Conservation (phyloP, 2,888 invertebrate genomes). For the Volucella inanis region DNA sequence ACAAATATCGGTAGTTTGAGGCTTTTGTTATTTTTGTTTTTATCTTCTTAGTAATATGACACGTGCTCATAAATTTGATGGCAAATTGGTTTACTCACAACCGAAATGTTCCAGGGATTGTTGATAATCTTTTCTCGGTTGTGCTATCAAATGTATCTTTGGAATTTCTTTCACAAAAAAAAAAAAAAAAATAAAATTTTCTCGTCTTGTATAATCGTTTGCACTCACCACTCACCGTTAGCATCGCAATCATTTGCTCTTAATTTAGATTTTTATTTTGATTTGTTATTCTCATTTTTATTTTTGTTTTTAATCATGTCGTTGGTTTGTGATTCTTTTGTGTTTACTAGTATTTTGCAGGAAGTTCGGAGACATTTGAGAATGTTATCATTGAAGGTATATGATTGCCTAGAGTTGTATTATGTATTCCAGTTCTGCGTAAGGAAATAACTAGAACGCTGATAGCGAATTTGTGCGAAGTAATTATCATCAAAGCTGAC, state of each 20-base stretch:
- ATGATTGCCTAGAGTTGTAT: too few species aligned
- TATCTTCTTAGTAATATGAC: constrained; percentile 28
- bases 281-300: neutral
- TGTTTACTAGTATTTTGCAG: neutral
- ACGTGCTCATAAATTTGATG: constrained; percentile 26
- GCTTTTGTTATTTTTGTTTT: constrained; percentile 17
- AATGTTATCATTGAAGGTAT: too few species aligned
- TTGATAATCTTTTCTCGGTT: neutral
- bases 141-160: neutral
- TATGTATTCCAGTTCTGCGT: too few species aligned
- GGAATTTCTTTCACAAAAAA: neutral
- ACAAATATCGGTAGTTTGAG: neutral
- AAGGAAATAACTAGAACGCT: too few species aligned
- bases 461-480: too few species aligned
- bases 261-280: neutral
- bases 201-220: constrained; percentile 10
- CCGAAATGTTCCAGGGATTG: constrained; percentile 3
- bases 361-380: neutral
- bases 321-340: neutral
- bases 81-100: neutral
- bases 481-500: too few species aligned
- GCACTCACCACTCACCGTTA: neutral
- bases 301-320: constrained; percentile 7
- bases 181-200: too few species aligned
- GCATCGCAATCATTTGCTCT: neutral